phyloP scores from a whole-genome alignment of 2,797 vertebrate species.

The Percopsis omiscomaycus region DNA sequence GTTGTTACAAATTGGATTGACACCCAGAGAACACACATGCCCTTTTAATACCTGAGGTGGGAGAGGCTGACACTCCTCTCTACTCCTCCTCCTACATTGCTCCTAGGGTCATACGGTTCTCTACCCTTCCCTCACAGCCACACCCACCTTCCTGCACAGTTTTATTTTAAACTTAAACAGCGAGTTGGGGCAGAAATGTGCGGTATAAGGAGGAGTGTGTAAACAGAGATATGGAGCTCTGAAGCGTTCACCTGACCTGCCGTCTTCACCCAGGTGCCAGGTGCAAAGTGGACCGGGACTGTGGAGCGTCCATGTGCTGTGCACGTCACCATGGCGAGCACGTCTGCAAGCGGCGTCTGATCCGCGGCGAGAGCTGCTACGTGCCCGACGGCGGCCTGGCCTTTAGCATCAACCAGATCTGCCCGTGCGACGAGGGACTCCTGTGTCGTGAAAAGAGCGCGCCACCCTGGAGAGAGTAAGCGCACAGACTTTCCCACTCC shows the following conservation, averaged over 20 bases:
- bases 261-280: constrained; percentile 73
- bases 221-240: not conserved
- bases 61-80: no score
- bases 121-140: no score
- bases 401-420: constrained; percentile 88
- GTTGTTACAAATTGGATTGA: no score
- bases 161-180: no score
- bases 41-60: no score
- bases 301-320: constrained; percentile 78
- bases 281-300: constrained; percentile 83
- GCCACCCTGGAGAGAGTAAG: constrained; percentile 75
- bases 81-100: no score
- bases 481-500: constrained; percentile 18
- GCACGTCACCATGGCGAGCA: constrained; percentile 84
- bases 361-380: constrained; percentile 74
- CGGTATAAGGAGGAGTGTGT: no score
- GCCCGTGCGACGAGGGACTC: constrained; percentile 83
- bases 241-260: no score
- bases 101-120: no score
- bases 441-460: constrained; percentile 71
- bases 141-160: no score
- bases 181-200: no score
- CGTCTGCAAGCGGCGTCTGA: constrained; percentile 81
- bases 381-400: constrained; percentile 84
- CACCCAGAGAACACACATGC: no score